Base-by-base conservation (phyloP, 2,797 vertebrate genomes). In the Typhlichthys eigenmanni region DNA sequence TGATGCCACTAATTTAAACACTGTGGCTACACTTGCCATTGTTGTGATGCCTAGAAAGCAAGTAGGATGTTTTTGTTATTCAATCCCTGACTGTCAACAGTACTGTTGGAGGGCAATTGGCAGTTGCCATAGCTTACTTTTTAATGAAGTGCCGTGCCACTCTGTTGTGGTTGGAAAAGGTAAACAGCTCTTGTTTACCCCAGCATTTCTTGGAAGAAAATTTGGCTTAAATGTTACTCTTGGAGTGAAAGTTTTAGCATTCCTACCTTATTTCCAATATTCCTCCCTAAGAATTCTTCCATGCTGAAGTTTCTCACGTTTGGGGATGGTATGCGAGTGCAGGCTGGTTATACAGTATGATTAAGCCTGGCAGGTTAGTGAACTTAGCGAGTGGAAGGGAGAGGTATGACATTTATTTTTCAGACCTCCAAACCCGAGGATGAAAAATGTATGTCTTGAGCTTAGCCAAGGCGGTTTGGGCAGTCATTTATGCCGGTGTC, bases 351-450 rank as follows among this genome's bases (percentile, higher is more conserved):
- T 78, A 77, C 51, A 76, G 72, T 82, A 69, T 88, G 80, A 84
- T 89, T 78, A 84, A 72, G 74, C 60, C 73, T 74, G 83, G 74
- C 84, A 76, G 78, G 78, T 81, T 81, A 80, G 82, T 84, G 85
- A 88, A 85, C 79, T 79, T 65, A 81, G 83, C 66, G 29, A 79
- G 76, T 74, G 78, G 74, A 69, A 53, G 81, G 74, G 78, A 80
- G 83, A 75, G 66, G 58, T 55, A 63, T 85, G 80, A 87, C 86
- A 89, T 88, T 86, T 90, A 87, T 88, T 87, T 89, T 90, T 90
- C 85, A 88, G 86, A 83, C 73, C 82, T 64, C 66, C 49, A 79
- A 87, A 85, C 85, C 81, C 72, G 82, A 85, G 76, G 79, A 89
- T 90, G 83, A 88, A 87, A 89, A 89, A 89, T 89, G 80, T 75